Percentiles rank a stretch among this genome's conserved stretches.
Evolutionary conservation across 2,113 vertebrate species (phyloP).

Genomic region (Varanus komodoensis): DNA sequence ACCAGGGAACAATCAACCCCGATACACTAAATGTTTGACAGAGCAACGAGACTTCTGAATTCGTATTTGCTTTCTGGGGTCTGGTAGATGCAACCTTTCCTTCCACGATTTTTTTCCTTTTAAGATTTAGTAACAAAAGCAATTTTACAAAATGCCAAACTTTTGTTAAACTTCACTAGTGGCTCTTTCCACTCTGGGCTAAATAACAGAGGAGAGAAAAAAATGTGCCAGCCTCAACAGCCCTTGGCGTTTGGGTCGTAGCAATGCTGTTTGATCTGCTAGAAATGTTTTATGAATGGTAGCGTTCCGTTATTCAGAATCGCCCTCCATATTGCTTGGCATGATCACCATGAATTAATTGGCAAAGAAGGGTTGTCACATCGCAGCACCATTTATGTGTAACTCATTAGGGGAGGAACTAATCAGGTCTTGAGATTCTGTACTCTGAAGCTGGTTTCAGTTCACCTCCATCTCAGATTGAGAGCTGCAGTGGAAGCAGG

Average conservation of each 20-base stretch:
- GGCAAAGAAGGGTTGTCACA: not conserved
- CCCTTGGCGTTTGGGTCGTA: not conserved
- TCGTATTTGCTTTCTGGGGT: slow-evolving; percentile 80
- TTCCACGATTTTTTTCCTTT: slow-evolving; percentile 37
- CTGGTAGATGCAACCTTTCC: slow-evolving; percentile 65
- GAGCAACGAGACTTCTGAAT: slow-evolving; percentile 85
- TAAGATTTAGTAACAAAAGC: slow-evolving; percentile 42
- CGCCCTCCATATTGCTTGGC: not conserved
- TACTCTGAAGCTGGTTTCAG: too few relatives aligned
- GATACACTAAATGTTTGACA: slow-evolving; percentile 90
- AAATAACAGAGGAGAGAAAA: slow-evolving; percentile 18
- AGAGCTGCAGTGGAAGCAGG: too few relatives aligned
- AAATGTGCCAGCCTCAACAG: not conserved
- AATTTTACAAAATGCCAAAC: slow-evolving; percentile 72
- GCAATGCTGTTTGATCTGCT: fast-evolving
- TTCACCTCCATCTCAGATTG: too few relatives aligned
- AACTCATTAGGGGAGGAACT: too few relatives aligned
- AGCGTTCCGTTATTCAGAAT: not conserved
- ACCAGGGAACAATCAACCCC: slow-evolving; percentile 92
- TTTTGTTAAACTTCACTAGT: slow-evolving; percentile 75
- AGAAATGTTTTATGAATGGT: not conserved
- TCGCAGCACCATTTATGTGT: too few relatives aligned
- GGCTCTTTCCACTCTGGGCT: slow-evolving; percentile 24
- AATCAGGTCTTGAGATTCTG: not conserved
- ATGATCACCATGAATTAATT: not conserved